These are phyloP conservation scores for Prunella himalayana DNA, from an alignment of 2,113 vertebrate genomes.

Conservation along the genomic window DNA sequence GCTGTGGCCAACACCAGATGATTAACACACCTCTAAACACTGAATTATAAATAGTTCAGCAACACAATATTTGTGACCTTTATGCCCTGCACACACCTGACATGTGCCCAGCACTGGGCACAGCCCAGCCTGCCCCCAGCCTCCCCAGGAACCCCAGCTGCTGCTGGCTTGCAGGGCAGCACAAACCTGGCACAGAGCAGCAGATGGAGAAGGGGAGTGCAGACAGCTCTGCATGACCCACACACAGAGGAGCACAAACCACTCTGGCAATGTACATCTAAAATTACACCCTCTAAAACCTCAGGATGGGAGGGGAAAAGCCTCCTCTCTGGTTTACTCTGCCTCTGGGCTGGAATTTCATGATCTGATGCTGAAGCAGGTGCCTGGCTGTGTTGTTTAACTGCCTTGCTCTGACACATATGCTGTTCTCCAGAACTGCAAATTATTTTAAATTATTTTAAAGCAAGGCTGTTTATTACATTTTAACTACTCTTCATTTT, in stretches of 20 bases:
- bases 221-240: fast-evolving
- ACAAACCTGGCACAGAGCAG: not conserved
- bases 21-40: not conserved
- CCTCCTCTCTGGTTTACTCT: not conserved
- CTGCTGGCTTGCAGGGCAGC: not conserved
- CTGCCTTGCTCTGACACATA: not conserved
- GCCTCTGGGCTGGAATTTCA: not conserved
- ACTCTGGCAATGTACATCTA: fast-evolving
- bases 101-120: not conserved
- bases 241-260: not conserved
- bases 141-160: not conserved
- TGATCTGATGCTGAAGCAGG: not conserved
- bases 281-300: not conserved
- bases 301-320: not conserved
- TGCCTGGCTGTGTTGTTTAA: not conserved
- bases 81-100: not conserved
- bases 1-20: not conserved
- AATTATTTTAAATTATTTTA: not conserved
- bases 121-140: not conserved
- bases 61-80: conserved; percentile 36
- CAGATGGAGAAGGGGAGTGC: not conserved
- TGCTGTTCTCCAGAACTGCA: not conserved
- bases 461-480: not conserved
- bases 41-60: conserved; percentile 39
- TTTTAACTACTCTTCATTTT: not conserved